phyloP scores from a whole-genome alignment of 92 coral and sea anemone species.

The Parazoanthus atlanticus region DNA sequence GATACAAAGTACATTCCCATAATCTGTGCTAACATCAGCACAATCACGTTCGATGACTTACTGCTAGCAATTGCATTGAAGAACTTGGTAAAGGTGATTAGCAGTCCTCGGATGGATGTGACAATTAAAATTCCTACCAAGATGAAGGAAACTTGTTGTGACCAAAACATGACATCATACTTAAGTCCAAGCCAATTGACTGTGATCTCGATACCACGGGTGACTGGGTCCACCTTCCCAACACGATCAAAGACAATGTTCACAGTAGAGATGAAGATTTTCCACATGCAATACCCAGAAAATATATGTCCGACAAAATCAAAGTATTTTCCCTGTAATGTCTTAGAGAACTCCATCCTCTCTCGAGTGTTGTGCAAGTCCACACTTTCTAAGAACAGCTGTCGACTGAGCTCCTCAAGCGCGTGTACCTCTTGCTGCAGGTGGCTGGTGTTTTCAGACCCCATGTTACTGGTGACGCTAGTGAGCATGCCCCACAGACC shows the following conservation, averaged over 20 bases:
- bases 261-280: slow-evolving; percentile 96
- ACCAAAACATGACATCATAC: slow-evolving; percentile 94
- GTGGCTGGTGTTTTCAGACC: slow-evolving; percentile 71
- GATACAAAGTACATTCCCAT: slow-evolving; percentile 99
- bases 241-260: slow-evolving; percentile 99
- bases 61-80: slow-evolving; percentile 99
- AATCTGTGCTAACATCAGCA: slow-evolving; percentile 89
- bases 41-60: slow-evolving; percentile 93
- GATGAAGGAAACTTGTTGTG: slow-evolving; percentile 93
- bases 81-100: slow-evolving; percentile 94
- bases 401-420: slow-evolving; percentile 97
- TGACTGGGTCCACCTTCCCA: slow-evolving; percentile 96
- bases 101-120: slow-evolving; percentile 97
- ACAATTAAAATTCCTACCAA: slow-evolving; percentile 94
- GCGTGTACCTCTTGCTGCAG: slow-evolving; percentile 89
- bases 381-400: slow-evolving; percentile 91
- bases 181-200: slow-evolving; percentile 94
- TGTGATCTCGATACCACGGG: slow-evolving; percentile 92
- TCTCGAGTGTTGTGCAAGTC: slow-evolving; percentile 92
- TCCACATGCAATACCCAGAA: slow-evolving; percentile 98
- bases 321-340: slow-evolving; percentile 95
- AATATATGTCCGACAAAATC: slow-evolving; percentile 97
- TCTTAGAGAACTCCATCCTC: slow-evolving; percentile 95
- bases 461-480: slow-evolving; percentile 68
- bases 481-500: slow-evolving; percentile 95